Evolutionary conservation across 2,888 invertebrate genomes (phyloP).

Genomic region (Monoplex corrugatus): DNA sequence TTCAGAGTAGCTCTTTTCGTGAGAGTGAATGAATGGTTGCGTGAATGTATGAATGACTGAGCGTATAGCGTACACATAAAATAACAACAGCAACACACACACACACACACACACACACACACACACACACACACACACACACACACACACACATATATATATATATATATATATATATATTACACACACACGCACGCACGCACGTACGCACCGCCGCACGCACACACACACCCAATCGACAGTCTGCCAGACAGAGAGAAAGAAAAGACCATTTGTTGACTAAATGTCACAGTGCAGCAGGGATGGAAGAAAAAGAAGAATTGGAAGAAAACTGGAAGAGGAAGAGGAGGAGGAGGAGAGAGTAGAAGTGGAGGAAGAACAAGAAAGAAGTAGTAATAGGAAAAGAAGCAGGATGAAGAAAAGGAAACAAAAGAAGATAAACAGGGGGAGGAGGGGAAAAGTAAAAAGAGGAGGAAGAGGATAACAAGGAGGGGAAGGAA

Average conservation of each 20-base stretch:
- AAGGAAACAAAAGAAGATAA: neutral
- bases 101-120: slow-evolving; percentile 9
- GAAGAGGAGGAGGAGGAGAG: no score
- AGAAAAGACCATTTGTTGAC: no score
- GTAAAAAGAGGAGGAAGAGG: neutral
- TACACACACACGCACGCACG: neutral
- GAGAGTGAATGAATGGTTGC: neutral
- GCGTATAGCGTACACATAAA: no score
- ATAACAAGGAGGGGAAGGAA: neutral
- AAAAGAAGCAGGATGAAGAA: no score
- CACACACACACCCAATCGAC: neutral
- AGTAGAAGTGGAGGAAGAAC: no score
- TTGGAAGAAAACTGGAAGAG: no score
- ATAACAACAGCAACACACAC: neutral
- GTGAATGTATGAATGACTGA: neutral
- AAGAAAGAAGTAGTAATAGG: no score
- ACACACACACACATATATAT: no score
- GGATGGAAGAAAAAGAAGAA: no score
- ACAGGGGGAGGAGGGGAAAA: neutral
- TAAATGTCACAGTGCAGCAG: no score
- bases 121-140: neutral
- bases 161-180: no score
- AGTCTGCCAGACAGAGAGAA: neutral
- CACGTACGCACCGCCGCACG: neutral
- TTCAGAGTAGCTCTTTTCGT: no score